Evolutionary conservation across 2,797 vertebrate genomes (phyloP).

Genomic region (Masticophis lateralis): DNA sequence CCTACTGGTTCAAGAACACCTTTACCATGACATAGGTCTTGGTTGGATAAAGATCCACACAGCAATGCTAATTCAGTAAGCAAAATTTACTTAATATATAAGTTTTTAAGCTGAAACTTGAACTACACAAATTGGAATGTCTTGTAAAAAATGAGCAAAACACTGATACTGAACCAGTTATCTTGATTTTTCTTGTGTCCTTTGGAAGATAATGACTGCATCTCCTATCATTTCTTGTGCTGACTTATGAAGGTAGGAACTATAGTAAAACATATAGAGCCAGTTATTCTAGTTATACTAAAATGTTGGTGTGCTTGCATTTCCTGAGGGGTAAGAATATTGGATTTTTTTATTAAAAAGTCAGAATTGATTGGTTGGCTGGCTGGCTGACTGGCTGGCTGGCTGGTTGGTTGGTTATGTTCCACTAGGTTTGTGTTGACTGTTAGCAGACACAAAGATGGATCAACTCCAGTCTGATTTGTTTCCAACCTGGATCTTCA

Average conservation of each 20-base stretch:
- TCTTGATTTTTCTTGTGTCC: neutral
- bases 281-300: conserved; percentile 25
- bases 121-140: neutral
- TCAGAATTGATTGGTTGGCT: neutral
- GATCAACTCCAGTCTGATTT: neutral
- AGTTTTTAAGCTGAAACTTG: neutral
- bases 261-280: neutral
- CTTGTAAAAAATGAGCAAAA: neutral
- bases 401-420: neutral
- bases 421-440: neutral
- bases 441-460: neutral
- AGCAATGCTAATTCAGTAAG: neutral
- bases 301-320: neutral
- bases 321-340: neutral
- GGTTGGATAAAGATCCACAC: neutral
- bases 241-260: neutral
- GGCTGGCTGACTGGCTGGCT: no score
- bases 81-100: neutral
- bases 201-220: neutral
- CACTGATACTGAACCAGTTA: neutral
- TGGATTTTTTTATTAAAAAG: neutral
- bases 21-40: neutral
- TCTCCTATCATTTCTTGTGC: neutral
- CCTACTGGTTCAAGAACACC: neutral
- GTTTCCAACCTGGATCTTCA: neutral